Conservation (phyloP, 37 sponge, comb jelly and placozoan genomes). For the Dysidea cf. avara region DNA sequence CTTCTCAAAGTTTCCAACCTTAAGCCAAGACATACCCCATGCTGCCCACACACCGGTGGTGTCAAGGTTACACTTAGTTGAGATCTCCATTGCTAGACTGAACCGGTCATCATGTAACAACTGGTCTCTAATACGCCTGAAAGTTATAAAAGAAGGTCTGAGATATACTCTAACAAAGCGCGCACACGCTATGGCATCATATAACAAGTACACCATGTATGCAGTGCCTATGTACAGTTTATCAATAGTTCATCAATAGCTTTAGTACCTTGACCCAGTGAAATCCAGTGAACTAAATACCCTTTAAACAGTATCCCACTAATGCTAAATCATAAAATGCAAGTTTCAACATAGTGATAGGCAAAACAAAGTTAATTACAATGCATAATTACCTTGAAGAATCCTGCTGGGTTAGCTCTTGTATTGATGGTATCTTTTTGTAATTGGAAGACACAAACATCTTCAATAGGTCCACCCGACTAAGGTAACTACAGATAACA, state of each 20-base stretch:
- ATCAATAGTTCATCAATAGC: no score
- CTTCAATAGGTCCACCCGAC: slow-evolving; percentile 73
- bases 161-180: no score
- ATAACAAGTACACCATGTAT: no score
- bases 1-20: slow-evolving; percentile 71
- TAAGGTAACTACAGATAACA: slow-evolving; percentile 61
- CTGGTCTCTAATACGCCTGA: slow-evolving; percentile 71
- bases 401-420: slow-evolving; percentile 78
- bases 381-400: slow-evolving; percentile 45
- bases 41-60: slow-evolving; percentile 72
- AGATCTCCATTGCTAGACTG: slow-evolving; percentile 85
- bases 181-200: no score
- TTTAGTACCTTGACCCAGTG: no score
- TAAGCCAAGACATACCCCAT: slow-evolving; percentile 92
- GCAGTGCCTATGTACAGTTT: no score
- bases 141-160: neutral
- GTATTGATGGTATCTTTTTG: slow-evolving; percentile 68
- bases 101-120: slow-evolving; percentile 80
- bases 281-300: no score
- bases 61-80: slow-evolving; percentile 92
- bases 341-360: no score
- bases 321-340: no score
- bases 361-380: no score
- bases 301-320: no score
- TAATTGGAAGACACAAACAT: slow-evolving; percentile 65